Percentiles rank a stretch among this genome's conserved stretches.
Conservation (phyloP, 2,113 vertebrate genomes). For the Amazona guildingii region DNA sequence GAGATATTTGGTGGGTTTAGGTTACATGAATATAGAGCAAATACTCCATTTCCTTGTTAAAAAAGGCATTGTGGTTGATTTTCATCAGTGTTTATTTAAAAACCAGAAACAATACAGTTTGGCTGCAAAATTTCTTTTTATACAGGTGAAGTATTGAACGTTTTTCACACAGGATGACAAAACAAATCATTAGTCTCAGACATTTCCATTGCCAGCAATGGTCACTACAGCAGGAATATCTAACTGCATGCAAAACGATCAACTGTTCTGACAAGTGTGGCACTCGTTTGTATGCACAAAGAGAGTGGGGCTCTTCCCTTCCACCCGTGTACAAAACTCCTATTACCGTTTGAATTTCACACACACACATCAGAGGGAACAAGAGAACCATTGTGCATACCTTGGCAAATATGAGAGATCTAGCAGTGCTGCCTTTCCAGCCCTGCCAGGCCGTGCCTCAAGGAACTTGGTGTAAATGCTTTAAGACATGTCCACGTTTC, state of each 20-base stretch:
- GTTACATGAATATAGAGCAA: background rate
- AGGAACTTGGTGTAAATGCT: conserved; percentile 33
- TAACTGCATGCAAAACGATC: background rate
- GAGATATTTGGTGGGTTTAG: background rate
- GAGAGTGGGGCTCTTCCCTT: background rate
- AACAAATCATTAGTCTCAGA: background rate
- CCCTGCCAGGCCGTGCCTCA: background rate
- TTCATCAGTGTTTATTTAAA: conserved; percentile 55
- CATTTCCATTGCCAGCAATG: conserved; percentile 53
- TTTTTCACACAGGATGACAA: background rate
- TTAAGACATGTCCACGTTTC: conserved; percentile 12
- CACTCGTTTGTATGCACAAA: conserved; percentile 40
- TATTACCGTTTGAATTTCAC: background rate
- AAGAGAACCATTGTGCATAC: conserved; percentile 24
- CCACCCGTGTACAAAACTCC: background rate
- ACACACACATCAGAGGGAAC: background rate
- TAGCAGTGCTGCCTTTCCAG: background rate
- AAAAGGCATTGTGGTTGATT: background rate
- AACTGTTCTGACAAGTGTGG: conserved; percentile 34
- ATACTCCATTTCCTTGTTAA: background rate
- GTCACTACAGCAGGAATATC: background rate
- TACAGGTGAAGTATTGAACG: background rate
- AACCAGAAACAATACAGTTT: background rate
- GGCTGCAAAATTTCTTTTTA: background rate
- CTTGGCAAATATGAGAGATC: conserved; percentile 32